Base-by-base conservation (phyloP, 2,113 vertebrate species). In the Leucoraja erinaceus region DNA sequence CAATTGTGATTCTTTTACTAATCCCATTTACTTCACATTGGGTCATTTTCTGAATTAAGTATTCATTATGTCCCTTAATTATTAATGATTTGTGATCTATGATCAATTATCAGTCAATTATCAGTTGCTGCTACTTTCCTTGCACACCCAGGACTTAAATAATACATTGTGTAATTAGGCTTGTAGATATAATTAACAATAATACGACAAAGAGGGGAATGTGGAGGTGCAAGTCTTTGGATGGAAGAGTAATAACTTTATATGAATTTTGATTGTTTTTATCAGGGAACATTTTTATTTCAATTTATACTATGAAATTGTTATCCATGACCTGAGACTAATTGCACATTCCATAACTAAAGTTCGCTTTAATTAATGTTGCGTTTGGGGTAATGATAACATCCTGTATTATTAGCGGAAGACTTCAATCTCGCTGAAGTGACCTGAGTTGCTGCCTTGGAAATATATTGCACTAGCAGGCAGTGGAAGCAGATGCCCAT, bases 391-490 rank as follows among this genome's bases (percentile, higher is more conserved):
- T 91, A 91, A 91, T 91, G 90, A 91, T 91, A 91, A 91, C 72
- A 91, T 91, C 68, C 90, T 74, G 90, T 31, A 74, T 74, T 91
- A 91, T 91, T 91, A 91, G 90, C 33, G 28, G 90, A 72, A 54
- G 66, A 38, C 66, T 74, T 68, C 66, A 72, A 70, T 74, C 38
- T 22, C 90, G 54, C 68, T 68, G 88, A 90, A 90, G 63, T 91
- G 90, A 91, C 90, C 90, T 91, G 90, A 33, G 70, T 91, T 74
- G 66, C 90, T 74, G 90, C 72, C 90, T 74, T 66, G 25, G 31
- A 91, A 91, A 98, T 98, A 97, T 98, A 98, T 98, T 98, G 95
- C 97, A 97, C 96, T 96, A 97, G 95, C 95, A 95, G 95, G 97
- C 96, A 95, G 93, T 94, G 94, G 97, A 96, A 97, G 97, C 95